Base-by-base conservation (phyloP, 2,888 invertebrate species). In the Balanococcus diminutus region DNA sequence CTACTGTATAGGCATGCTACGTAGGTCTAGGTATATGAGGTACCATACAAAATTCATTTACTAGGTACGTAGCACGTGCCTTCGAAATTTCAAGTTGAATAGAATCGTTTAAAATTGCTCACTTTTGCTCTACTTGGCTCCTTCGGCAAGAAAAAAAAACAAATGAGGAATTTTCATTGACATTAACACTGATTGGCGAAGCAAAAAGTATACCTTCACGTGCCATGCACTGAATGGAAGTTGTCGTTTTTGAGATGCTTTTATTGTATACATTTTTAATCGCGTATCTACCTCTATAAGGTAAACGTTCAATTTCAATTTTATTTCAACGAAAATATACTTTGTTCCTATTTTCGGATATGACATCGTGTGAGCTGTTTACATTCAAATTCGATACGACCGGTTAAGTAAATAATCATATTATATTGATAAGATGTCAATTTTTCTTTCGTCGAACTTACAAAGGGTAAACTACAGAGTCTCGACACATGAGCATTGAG, bases 391-490 rank as follows among this genome's bases (percentile, higher is more conserved):
- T 25, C 61, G 61, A 67, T 25, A 67, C 61, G 61, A 67, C 61
- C 14, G 25, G 61, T 67, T 67, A 14, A 67, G 61, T 67, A 67
- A 67, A 67, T 67, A 67, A 67, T 51, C n/a, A n/a, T n/a, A n/a
- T n/a, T n/a, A 51, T 51, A 51, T 67, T 67, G 61, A 67, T 28
- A 25, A 11, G 61, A 25, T 67, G 61, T 67, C 56, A 56, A 56
- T 67, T 67, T 67, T 67, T 46, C 14, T 46, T 16, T 16, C 3
- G n/a, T n/a, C n/a, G n/a, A n/a, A n/a, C n/a, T n/a, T n/a, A n/a
- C n/a, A n/a, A n/a, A n/a, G 61, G 61, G 61, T 67, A 28, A 67
- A 28, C 28, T 28, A 67, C n/a, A n/a, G n/a, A n/a, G n/a, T n/a
- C n/a, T n/a, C n/a, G n/a, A n/a, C n/a, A n/a, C n/a, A n/a, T n/a